A percentile compares a stretch with the other conserved stretches of the same genome.
phyloP scores from a whole-genome alignment of 2,888 invertebrate species.

The Sturmia bella region DNA sequence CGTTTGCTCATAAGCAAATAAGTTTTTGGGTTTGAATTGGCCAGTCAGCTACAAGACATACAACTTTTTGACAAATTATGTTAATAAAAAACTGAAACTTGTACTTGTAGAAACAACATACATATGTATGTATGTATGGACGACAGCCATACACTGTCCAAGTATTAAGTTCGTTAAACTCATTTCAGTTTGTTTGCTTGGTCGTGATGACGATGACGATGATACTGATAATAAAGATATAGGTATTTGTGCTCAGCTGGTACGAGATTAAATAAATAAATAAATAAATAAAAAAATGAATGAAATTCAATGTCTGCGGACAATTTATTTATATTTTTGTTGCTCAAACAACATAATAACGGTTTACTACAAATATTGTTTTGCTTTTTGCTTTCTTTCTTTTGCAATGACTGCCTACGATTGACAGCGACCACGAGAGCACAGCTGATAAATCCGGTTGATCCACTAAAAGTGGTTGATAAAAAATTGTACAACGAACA shows the following conservation, averaged over 20 bases:
- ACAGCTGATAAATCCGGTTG: conserved; percentile 65
- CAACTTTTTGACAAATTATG: no score
- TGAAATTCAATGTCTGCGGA: conserved; percentile 34
- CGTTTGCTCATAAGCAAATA: conserved; percentile 3
- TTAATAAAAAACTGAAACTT: conserved; percentile 4
- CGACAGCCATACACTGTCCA: background rate
- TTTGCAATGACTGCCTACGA: conserved; percentile 46
- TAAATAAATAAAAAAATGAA: background rate
- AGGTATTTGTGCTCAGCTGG: conserved; percentile 13
- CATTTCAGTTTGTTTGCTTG: conserved; percentile 18
- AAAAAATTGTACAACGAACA: conserved; percentile 24
- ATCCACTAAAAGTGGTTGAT: conserved; percentile 37
- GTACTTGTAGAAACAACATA: no score
- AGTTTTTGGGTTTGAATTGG: conserved; percentile 47
- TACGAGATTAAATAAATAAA: conserved; percentile 3
- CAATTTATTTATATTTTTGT: conserved; percentile 4
- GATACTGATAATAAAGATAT: conserved; percentile 33
- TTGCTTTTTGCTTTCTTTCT: conserved; percentile 28
- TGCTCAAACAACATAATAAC: conserved; percentile 51
- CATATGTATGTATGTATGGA: background rate
- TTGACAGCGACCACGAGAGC: conserved; percentile 39
- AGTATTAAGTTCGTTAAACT: conserved; percentile 59
- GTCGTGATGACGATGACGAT: conserved; percentile 18
- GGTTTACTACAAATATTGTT: conserved; percentile 30
- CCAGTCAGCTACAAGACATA: conserved; percentile 30